These are phyloP conservation scores for Tragelaphus strepsiceros DNA, from an alignment of 2,113 vertebrate genomes.

Conservation along the genomic window DNA sequence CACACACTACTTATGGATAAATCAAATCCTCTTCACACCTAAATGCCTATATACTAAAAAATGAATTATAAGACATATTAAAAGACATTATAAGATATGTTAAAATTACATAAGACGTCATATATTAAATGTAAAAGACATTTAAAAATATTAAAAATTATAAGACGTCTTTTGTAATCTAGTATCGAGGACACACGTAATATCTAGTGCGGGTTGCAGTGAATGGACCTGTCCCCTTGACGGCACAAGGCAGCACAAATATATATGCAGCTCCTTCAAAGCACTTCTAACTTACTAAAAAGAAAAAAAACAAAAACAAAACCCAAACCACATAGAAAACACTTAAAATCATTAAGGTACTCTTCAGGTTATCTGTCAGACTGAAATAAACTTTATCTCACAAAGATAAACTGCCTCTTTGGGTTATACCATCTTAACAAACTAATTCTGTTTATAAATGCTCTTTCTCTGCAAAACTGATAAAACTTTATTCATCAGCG, in stretches of 20 bases:
- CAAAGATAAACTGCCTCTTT: background rate
- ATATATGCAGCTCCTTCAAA: background rate
- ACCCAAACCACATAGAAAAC: background rate
- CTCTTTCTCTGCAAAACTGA: background rate
- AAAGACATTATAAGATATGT: background rate
- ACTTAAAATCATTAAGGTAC: background rate
- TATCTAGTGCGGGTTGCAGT: background rate
- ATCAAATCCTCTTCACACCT: background rate
- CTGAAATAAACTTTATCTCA: background rate
- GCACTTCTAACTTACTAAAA: background rate
- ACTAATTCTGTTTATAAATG: background rate
- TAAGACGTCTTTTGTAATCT: background rate
- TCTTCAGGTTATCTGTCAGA: background rate
- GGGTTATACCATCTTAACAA: background rate
- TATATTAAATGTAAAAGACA: background rate
- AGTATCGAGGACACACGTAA: background rate
- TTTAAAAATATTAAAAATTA: background rate
- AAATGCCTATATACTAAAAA: background rate
- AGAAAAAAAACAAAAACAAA: background rate
- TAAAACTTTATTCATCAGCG: background rate
- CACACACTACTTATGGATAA: background rate
- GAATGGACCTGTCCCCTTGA: background rate
- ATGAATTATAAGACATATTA: background rate
- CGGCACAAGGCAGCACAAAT: background rate
- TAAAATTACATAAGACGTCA: background rate